phyloP scores from a whole-genome alignment of 2,797 vertebrate species.

The Fringilla coelebs region DNA sequence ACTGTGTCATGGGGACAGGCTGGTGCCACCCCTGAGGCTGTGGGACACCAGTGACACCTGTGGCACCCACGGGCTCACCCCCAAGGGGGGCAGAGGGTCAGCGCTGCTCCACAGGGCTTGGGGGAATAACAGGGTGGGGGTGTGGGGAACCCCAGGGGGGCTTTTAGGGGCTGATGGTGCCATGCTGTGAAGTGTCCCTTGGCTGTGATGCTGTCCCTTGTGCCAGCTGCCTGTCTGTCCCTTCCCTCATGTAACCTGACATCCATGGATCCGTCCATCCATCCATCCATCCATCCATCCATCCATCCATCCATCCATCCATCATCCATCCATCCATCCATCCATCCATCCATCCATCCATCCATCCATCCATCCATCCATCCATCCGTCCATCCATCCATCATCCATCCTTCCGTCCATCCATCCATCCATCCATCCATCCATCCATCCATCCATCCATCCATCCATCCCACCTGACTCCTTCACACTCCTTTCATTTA shows the following conservation, averaged over 20 bases:
- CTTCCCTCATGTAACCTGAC: background rate
- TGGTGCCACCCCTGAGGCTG: background rate
- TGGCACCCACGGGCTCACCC: background rate
- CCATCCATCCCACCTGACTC: background rate
- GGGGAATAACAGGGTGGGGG: too few species aligned
- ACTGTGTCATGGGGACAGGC: fast-evolving
- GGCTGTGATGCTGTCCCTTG: fast-evolving
- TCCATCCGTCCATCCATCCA: background rate
- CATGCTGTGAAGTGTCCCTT: background rate
- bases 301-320: background rate
- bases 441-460: too few species aligned
- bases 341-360: too few species aligned
- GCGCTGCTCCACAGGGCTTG: background rate
- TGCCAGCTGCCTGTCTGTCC: background rate
- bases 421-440: too few species aligned
- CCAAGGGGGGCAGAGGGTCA: background rate
- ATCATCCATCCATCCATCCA: background rate
- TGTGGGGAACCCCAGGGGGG: too few species aligned
- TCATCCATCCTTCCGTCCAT: background rate
- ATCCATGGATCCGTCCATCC: too few species aligned
- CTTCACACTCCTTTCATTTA: background rate
- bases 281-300: background rate
- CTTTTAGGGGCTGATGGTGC: background rate
- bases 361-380: too few species aligned
- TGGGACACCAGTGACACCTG: fast-evolving